Evolutionary conservation across 1,140 invertebrate genomes (phyloP).

Genomic region (Sitophilus oryzae): DNA sequence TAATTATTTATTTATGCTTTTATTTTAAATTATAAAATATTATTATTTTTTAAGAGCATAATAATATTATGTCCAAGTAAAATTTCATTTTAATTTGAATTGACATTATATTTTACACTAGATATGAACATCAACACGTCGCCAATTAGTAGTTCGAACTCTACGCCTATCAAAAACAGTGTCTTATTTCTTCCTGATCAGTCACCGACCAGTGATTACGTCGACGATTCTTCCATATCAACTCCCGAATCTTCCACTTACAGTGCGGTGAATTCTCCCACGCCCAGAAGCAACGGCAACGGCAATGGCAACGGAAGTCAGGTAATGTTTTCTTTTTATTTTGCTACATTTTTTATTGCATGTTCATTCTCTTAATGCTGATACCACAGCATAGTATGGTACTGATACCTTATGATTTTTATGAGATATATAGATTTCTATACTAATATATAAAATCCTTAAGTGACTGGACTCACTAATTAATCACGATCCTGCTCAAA

Average conservation of each 20-base stretch:
- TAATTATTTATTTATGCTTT: too few species aligned
- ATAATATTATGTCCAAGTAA: too few species aligned
- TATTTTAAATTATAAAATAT: too few species aligned
- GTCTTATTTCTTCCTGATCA: conserved; percentile 31
- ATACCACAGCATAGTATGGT: too few species aligned
- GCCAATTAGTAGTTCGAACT: conserved; percentile 37
- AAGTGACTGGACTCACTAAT: too few species aligned
- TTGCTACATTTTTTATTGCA: not conserved
- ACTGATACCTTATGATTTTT: too few species aligned
- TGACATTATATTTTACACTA: conserved; percentile 18
- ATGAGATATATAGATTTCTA: too few species aligned
- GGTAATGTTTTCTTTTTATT: conserved; percentile 3
- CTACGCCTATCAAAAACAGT: conserved; percentile 37
- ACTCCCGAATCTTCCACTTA: conserved; percentile 39
- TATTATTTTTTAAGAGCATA: too few species aligned
- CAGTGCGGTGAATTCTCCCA: conserved; percentile 39
- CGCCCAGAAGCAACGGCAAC: conserved; percentile 22
- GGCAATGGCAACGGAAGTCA: conserved; percentile 14
- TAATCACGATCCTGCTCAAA: too few species aligned
- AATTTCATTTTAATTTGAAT: too few species aligned
- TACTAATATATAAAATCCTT: too few species aligned
- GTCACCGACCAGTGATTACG: conserved; percentile 44
- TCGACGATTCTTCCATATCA: conserved; percentile 44
- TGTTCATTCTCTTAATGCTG: not conserved
- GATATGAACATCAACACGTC: conserved; percentile 43